Evolutionary conservation across 2,113 vertebrate genomes (phyloP).

Genomic region (Dipodomys stephensi): DNA sequence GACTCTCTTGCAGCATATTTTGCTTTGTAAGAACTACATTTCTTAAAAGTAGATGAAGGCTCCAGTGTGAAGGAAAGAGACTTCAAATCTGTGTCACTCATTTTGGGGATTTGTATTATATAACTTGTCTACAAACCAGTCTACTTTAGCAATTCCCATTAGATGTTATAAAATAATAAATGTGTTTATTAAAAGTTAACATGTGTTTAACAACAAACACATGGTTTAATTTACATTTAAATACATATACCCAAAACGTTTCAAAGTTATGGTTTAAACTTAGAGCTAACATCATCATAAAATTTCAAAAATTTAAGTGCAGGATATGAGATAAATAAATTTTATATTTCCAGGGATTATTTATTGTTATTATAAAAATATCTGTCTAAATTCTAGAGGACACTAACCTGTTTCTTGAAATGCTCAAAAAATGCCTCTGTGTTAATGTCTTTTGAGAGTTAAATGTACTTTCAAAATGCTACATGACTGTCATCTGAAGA

Average conservation of each 20-base stretch:
- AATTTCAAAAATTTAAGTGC: constrained; percentile 20
- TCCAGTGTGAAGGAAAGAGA: neutral
- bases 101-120: neutral
- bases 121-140: neutral
- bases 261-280: constrained; percentile 10
- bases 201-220: no score
- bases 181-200: no score
- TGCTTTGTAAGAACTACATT: neutral
- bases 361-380: neutral
- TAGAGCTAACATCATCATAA: neutral
- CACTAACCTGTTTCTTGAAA: neutral
- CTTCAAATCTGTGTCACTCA: constrained; percentile 13
- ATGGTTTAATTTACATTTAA: neutral
- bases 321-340: neutral
- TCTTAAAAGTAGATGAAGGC: neutral
- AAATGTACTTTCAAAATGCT: neutral
- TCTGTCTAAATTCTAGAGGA: neutral
- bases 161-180: constrained; percentile 7
- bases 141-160: neutral
- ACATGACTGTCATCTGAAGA: neutral
- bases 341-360: neutral
- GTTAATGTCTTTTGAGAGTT: neutral
- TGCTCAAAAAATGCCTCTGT: neutral
- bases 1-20: neutral
- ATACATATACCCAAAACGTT: neutral